Conservation (phyloP, 2,113 vertebrate species). For the Phrynosoma platyrhinos region DNA sequence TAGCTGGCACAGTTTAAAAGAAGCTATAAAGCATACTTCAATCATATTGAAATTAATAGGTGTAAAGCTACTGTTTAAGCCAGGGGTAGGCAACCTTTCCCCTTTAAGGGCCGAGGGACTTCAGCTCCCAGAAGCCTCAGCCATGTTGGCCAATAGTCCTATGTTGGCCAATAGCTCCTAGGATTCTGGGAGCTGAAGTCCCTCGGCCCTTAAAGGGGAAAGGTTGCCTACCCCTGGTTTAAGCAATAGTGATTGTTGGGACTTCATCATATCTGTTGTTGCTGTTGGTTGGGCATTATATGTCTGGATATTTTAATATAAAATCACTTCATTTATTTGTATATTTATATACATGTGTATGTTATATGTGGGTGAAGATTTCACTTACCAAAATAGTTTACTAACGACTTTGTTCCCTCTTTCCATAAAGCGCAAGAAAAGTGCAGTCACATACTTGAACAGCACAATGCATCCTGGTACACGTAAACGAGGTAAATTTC, state of each 20-base stretch:
- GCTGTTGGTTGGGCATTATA: neutral
- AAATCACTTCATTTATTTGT: neutral
- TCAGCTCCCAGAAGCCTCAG: too few species aligned
- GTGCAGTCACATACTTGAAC: constrained; percentile 97
- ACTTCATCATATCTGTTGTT: neutral
- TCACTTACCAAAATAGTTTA: neutral
- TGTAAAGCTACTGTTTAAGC: neutral
- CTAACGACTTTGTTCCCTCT: constrained; percentile 21
- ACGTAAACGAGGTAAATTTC: constrained; percentile 93
- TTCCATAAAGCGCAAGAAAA: constrained; percentile 94
- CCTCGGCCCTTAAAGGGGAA: neutral
- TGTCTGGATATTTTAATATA: neutral
- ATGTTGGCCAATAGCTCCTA: too few species aligned
- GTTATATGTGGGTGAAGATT: neutral
- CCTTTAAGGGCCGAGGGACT: too few species aligned
- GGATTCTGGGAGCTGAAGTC: too few species aligned
- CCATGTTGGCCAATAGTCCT: too few species aligned
- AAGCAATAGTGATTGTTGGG: neutral
- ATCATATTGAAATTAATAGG: neutral
- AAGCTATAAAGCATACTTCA: neutral
- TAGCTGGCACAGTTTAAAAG: constrained; percentile 5
- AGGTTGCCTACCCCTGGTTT: too few species aligned
- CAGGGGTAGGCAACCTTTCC: too few species aligned
- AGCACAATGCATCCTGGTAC: constrained; percentile 96
- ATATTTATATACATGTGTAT: neutral